Base-by-base conservation (phyloP, 2,888 invertebrate genomes). In the Drosophila stalkeri region DNA sequence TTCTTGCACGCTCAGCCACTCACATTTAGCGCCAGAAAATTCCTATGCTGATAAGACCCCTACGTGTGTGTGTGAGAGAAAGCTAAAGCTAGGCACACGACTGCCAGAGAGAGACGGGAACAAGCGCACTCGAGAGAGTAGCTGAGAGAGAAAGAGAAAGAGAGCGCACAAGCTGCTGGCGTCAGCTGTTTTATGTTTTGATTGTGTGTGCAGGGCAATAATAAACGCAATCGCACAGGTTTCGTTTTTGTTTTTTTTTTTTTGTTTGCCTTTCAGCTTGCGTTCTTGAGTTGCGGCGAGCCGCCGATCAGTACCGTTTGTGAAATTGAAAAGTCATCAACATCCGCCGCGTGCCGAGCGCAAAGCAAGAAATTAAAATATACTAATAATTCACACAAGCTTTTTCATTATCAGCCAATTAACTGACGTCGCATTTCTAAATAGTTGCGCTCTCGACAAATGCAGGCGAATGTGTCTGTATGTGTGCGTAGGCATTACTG, bases 141-240 rank as follows among this genome's bases (percentile, higher is more conserved):
- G 52, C 27, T 14, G 5, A 49, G 46, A 44, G 46, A 11, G 44
- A 47, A 20, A 44, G 44, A 5, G 20, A 23, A 12, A 33, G 49
- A 49, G 59, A 65, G 67, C 46, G 64, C 41, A n/a, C 54, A 33
- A 41, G 55, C 41, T 69, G 63, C 55, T 63, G 16, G 56, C 81
- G 71, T 82, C 85, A 86, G 85, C 85, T 86, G 85, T 85, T 85
- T 77, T 77, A 72, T 86, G 86, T 85, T 86, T 84, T 85, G 86
- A 72, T 79, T 82, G 83, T 77, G 77, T 82, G 72, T 73, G 43
- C 39, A 54, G 52, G 60, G 75, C 49, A 61, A 68, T 65, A 54
- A 57, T 75, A 68, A 75, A 75, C 64, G 64, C 72, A 71, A 82
- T 69, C 71, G 51, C 78, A 72, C 76, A 79, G 86, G 77, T 86